phyloP scores from a whole-genome alignment of 64 coral and sea anemone genomes.

The Hydrozoanthus tunicans region DNA sequence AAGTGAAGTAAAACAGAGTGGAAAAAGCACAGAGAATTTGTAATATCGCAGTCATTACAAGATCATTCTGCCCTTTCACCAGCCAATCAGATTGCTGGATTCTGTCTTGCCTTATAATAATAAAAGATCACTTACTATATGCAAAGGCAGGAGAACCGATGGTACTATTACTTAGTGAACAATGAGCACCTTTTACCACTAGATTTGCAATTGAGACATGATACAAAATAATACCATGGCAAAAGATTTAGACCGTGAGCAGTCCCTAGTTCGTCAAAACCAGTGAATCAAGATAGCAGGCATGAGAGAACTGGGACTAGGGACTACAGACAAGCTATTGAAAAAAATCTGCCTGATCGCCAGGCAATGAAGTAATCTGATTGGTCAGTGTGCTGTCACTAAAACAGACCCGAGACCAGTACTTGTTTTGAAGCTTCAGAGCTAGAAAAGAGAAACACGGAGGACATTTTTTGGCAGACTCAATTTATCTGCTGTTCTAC shows the following conservation, averaged over 20 bases:
- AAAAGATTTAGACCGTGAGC: neutral
- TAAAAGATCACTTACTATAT: no score
- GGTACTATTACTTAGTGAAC: no score
- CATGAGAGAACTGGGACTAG: neutral
- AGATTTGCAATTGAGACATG: neutral
- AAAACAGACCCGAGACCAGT: neutral
- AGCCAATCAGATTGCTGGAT: no score
- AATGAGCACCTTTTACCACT: no score
- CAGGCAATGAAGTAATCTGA: neutral
- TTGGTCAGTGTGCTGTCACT: slow-evolving; percentile 9
- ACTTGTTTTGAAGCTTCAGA: neutral
- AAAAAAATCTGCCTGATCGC: neutral
- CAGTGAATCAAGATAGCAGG: slow-evolving; percentile 4
- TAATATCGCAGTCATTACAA: no score
- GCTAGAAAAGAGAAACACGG: neutral
- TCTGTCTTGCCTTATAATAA: no score
- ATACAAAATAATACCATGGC: slow-evolving; percentile 6
- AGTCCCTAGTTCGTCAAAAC: neutral
- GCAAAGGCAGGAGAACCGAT: no score
- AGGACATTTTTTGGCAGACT: neutral
- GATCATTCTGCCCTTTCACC: no score
- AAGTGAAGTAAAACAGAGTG: no score
- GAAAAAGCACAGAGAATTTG: no score
- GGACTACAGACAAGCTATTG: neutral
- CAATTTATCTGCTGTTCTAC: neutral